A percentile compares a stretch with the other conserved stretches of the same genome.
phyloP scores from a whole-genome alignment of 2,113 vertebrate species.

The Pholis gunnellus region DNA sequence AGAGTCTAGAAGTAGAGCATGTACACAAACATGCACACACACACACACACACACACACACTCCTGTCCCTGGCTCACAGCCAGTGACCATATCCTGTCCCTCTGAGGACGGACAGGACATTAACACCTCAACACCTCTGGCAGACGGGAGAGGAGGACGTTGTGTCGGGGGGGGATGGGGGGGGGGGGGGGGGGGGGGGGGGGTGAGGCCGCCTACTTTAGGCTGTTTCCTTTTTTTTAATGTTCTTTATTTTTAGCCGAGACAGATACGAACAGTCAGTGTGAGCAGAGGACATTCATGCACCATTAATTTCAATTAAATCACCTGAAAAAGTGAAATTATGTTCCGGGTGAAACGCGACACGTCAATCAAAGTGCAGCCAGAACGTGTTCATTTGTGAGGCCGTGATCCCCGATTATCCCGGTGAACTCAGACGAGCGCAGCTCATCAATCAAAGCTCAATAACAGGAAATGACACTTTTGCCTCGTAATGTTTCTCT shows the following conservation, averaged over 20 bases:
- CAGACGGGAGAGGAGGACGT: conserved; percentile 54
- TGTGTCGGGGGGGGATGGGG: background rate
- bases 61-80: conserved; percentile 11
- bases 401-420: background rate
- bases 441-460: background rate
- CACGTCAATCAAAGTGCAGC: background rate
- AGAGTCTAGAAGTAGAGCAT: background rate
- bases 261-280: background rate
- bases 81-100: conserved; percentile 45
- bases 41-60: background rate
- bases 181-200: no score
- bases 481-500: background rate
- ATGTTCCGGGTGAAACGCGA: background rate
- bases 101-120: conserved; percentile 67
- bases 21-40: background rate
- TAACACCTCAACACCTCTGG: conserved; percentile 58
- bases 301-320: background rate
- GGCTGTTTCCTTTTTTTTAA: background rate
- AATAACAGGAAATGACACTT: background rate
- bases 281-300: background rate
- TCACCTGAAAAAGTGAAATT: background rate
- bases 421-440: background rate
- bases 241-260: background rate
- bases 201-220: conserved; percentile 8
- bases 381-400: background rate